Conservation (phyloP, 1,140 invertebrate species). For the Rhysida immarginata region DNA sequence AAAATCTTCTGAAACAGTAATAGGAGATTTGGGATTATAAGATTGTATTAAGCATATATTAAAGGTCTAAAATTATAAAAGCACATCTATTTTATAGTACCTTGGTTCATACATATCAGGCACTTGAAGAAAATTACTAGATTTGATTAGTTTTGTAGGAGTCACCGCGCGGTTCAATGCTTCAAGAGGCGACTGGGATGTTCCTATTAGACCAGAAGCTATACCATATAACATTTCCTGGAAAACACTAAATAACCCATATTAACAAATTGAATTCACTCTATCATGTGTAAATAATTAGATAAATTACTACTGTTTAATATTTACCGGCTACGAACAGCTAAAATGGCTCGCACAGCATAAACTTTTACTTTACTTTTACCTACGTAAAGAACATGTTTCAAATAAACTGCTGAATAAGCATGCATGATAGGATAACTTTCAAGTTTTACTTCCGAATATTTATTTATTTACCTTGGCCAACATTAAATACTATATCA, state of each 20-base stretch:
- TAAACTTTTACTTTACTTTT: slow-evolving; percentile 65
- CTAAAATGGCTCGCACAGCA: slow-evolving; percentile 76
- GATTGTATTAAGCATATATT: no score
- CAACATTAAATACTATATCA: slow-evolving; percentile 79
- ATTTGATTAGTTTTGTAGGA: slow-evolving; percentile 56
- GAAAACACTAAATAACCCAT: slow-evolving; percentile 41
- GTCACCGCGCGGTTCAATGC: slow-evolving; percentile 55
- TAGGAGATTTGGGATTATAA: no score
- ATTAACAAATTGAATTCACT: slow-evolving; percentile 3
- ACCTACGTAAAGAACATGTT: slow-evolving; percentile 5
- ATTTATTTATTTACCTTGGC: slow-evolving; percentile 73
- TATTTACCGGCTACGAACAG: slow-evolving; percentile 62
- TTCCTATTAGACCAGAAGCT: slow-evolving; percentile 71
- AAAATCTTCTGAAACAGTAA: no score
- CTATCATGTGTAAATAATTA: no score
- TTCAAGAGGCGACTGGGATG: slow-evolving; percentile 75
- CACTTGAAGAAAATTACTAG: slow-evolving; percentile 70
- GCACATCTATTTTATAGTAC: no score
- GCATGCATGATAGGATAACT: no score
- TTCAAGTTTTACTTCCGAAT: no score
- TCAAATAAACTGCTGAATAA: no score
- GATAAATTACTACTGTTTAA: no score
- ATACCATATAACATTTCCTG: slow-evolving; percentile 93
- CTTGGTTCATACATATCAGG: slow-evolving; percentile 43
- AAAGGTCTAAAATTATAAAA: no score